Evolutionary conservation across 1,140 invertebrate genomes (phyloP), one percentile per base, ranked within the genome.

Genomic region (Bombus waltoni): DNA sequence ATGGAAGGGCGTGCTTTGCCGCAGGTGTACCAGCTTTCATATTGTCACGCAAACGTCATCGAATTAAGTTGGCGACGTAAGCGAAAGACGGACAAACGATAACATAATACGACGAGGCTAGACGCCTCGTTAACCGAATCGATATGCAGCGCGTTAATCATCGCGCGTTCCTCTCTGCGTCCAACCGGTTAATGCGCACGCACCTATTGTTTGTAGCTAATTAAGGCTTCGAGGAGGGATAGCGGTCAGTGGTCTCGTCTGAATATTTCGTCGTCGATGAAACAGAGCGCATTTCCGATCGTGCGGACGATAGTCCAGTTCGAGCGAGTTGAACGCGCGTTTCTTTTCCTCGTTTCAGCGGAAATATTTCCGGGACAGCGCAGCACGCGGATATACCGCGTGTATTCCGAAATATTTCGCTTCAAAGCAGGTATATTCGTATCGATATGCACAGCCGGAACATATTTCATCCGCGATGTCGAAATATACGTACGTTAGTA

Each of bases 61-160:
- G 66, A 59, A 89, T 89, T 62, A 78, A 88, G 53, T 80, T 38
- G 28, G 44, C 81, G 44, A 78, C 32, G 59, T 53, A 83, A 76
- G 35, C 87, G 75, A 62, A 88, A 81, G 73, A 77, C 38, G 65
- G 38, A 42, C 42, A 62, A 18, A 66, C 57, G 86, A 80, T 32
- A 65, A 47, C 66, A 35, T 44, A 22, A 25, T 62, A 9, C 28
- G 1, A 1, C 28, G 38, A 13, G 32, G 32, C 15, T 65, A 32
- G 40, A 72, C 72, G 57, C 18, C 22, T 65, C 76, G 74, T 87
- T 83, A 57, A 65, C 35, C 44, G 47, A 80, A 88, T 88, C 77
- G 65, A 85, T 84, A 65, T 22, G 22, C 47, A 53, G 22, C 3
- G 32, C 77, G 57, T 81, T 81, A 81, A 89, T 89, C 77, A 73